Percentiles rank a stretch among this genome's conserved stretches.
phyloP scores from a whole-genome alignment of 2,888 invertebrate genomes.

The Sycophila texana region DNA sequence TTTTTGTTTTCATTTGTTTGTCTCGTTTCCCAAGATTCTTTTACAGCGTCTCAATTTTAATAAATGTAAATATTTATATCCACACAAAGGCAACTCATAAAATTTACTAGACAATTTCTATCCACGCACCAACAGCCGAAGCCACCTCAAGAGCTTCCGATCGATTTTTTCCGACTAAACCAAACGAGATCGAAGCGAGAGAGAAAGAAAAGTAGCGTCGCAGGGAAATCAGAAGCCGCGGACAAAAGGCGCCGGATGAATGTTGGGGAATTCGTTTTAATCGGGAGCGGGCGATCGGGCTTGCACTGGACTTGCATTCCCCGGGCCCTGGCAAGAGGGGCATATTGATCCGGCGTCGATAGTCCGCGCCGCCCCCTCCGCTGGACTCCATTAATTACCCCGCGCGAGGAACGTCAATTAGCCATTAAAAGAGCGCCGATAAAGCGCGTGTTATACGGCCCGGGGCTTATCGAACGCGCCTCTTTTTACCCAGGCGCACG shows the following conservation, averaged over 20 bases:
- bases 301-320: not conserved
- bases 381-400: conserved; percentile 33
- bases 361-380: conserved; percentile 9
- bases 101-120: too few relatives aligned
- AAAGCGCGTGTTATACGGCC: conserved; percentile 1
- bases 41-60: too few relatives aligned
- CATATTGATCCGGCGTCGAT: conserved; percentile 41
- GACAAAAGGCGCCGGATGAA: not conserved
- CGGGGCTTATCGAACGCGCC: conserved; percentile 11
- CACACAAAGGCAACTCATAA: too few relatives aligned
- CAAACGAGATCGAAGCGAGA: too few relatives aligned
- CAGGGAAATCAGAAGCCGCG: not conserved
- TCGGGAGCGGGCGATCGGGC: conserved; percentile 8
- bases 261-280: conserved; percentile 27
- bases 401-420: conserved; percentile 40
- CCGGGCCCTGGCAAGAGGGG: not conserved
- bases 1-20: too few relatives aligned
- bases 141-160: too few relatives aligned
- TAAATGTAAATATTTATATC: too few relatives aligned
- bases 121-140: too few relatives aligned
- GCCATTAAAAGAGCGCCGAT: conserved; percentile 42
- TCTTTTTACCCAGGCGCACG: not conserved
- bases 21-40: too few relatives aligned
- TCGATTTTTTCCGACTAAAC: too few relatives aligned
- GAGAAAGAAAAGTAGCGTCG: too few relatives aligned